Conservation (phyloP, 2,797 vertebrate genomes). For the Oceanodroma leucorhoa region DNA sequence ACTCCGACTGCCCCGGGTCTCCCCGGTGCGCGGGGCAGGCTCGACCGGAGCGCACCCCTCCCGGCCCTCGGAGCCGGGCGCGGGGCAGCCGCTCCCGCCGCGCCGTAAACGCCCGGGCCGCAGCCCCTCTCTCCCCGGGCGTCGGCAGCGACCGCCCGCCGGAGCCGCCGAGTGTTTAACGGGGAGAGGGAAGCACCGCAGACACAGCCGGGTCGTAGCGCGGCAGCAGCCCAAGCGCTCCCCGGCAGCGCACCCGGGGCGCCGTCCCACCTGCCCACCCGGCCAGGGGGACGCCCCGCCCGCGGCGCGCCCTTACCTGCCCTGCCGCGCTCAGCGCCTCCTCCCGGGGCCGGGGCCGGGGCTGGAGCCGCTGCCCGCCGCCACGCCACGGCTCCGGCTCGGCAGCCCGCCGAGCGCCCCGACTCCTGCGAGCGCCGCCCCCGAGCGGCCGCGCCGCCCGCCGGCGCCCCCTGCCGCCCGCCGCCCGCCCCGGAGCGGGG, state of each 20-base stretch:
- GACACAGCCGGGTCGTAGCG: neutral
- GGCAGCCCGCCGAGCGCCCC: neutral
- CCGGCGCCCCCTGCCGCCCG: neutral
- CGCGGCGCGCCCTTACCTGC: neutral
- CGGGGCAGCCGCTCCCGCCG: neutral
- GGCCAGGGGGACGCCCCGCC: neutral
- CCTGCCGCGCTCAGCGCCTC: neutral
- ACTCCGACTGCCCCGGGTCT: neutral
- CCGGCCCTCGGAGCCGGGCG: neutral
- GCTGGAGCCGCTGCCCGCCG: neutral
- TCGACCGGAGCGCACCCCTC: neutral
- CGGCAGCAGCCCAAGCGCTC: neutral
- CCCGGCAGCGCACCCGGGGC: neutral
- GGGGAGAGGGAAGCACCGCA: neutral
- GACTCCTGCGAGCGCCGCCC: neutral
- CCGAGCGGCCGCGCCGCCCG: neutral
- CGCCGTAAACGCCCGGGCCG: neutral
- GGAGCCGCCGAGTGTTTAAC: neutral
- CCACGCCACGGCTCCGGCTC: neutral
- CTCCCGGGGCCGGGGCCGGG: neutral
- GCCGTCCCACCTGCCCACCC: neutral
- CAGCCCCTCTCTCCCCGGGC: neutral
- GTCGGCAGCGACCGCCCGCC: neutral
- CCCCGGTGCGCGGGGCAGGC: neutral
- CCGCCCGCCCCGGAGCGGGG: neutral